A percentile compares a stretch with the other conserved stretches of the same genome.
Conservation (phyloP, 1,140 invertebrate species). For the Eupristina koningsbergeri region DNA sequence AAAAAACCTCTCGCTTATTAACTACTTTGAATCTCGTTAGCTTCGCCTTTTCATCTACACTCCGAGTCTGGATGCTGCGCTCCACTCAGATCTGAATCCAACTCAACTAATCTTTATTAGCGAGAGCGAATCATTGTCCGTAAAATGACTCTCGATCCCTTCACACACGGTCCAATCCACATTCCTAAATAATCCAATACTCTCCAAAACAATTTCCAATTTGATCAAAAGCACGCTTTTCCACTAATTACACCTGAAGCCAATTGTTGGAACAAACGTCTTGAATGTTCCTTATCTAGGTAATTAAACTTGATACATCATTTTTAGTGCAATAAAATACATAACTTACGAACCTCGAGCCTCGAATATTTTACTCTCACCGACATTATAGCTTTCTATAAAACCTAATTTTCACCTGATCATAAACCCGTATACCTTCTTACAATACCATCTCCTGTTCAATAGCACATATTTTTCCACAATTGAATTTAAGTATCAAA, state of each 20-base stretch:
- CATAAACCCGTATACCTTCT: neutral
- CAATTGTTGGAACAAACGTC: neutral
- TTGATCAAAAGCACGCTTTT: no score
- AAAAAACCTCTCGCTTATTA: slow-evolving; percentile 1
- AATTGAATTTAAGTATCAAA: neutral
- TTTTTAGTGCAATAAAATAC: neutral
- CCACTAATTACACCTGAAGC: no score
- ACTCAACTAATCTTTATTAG: no score
- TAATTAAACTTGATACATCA: neutral
- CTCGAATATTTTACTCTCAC: neutral
- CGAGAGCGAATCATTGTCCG: no score
- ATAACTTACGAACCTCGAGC: neutral
- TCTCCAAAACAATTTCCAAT: no score
- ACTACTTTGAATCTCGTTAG: neutral
- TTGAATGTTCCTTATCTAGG: neutral
- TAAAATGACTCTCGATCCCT: no score
- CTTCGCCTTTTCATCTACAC: neutral
- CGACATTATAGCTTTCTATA: neutral
- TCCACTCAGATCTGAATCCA: no score
- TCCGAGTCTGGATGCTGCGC: neutral
- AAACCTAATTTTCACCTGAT: neutral
- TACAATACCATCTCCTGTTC: neutral
- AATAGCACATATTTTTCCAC: no score
- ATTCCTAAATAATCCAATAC: no score
- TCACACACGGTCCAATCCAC: no score